Evolutionary conservation across 2,113 vertebrate species (phyloP).

Genomic region (Setophaga petechia): DNA sequence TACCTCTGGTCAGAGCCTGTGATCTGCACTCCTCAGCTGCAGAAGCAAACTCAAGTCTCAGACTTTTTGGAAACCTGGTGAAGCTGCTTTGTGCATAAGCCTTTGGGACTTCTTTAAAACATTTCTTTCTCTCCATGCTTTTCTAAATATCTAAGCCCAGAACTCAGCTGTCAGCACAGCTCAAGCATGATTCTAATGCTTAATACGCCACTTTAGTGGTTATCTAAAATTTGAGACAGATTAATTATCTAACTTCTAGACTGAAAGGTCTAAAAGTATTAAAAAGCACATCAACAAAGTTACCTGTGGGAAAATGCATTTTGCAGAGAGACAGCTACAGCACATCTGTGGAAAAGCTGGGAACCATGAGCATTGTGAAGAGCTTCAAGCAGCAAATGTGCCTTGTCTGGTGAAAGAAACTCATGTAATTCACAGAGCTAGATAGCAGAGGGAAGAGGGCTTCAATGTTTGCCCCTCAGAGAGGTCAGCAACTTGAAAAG

Average conservation of each 20-base stretch:
- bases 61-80: not conserved
- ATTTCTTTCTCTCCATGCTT: not conserved
- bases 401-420: not conserved
- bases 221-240: conserved; percentile 13
- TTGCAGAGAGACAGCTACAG: not conserved
- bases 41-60: not conserved
- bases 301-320: not conserved
- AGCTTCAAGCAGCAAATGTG: not conserved
- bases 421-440: not conserved
- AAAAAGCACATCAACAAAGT: not conserved
- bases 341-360: not conserved
- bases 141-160: not conserved
- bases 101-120: not conserved
- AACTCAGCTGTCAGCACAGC: not conserved
- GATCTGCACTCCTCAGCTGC: not conserved
- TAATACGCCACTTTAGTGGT: not conserved
- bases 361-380: not conserved
- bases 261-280: not conserved
- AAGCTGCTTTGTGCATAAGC: not conserved
- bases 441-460: not conserved
- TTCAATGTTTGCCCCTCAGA: not conserved
- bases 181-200: not conserved
- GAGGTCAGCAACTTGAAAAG: not conserved
- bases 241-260: not conserved
- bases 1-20: not conserved